These are phyloP conservation scores for Amblyopsis rosae DNA, from an alignment of 2,113 vertebrate species.

Conservation along the genomic window DNA sequence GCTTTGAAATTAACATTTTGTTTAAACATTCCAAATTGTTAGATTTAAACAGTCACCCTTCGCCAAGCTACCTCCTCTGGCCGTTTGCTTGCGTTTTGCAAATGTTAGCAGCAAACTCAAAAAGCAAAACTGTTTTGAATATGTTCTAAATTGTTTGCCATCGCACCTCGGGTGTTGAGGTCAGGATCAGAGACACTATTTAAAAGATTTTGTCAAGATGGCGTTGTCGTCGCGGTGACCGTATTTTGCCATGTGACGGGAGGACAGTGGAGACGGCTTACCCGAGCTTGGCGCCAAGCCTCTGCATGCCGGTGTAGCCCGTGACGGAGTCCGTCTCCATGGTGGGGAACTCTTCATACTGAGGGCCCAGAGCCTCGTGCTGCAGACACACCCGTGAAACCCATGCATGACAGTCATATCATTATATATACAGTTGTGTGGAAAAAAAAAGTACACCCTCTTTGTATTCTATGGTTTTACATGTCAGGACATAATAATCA, in stretches of 20 bases:
- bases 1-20: too few species aligned
- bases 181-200: background rate
- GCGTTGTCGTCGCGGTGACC: background rate
- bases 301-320: slow-evolving; percentile 90
- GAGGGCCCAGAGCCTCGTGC: slow-evolving; percentile 83
- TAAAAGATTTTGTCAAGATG: too few species aligned
- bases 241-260: background rate
- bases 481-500: too few species aligned
- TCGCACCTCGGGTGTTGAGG: background rate
- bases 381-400: slow-evolving; percentile 62
- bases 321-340: slow-evolving; percentile 85
- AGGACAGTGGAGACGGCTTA: slow-evolving; percentile 64
- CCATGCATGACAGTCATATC: slow-evolving; percentile 18
- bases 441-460: too few species aligned
- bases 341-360: slow-evolving; percentile 90
- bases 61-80: too few species aligned
- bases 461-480: too few species aligned
- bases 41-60: too few species aligned
- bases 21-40: too few species aligned
- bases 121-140: too few species aligned
- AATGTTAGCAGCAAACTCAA: too few species aligned
- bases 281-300: slow-evolving; percentile 94
- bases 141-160: too few species aligned
- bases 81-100: too few species aligned
- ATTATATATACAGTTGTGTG: background rate